Conservation (phyloP, 2,113 vertebrate species). For the Dicaeum eximium region DNA sequence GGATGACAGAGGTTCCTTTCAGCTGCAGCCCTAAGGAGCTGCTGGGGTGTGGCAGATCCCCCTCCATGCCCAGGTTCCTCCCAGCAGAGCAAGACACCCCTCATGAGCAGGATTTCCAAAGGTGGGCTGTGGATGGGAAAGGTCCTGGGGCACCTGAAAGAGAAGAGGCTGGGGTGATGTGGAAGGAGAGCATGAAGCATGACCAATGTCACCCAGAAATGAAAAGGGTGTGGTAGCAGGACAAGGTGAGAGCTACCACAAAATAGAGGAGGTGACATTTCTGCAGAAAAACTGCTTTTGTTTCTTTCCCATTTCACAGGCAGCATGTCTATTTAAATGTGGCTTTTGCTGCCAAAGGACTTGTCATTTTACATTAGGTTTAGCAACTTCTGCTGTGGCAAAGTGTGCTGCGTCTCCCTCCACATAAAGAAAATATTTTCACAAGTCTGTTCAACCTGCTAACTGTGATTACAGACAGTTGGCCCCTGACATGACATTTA, state of each 20-base stretch:
- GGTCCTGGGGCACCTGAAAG: fast-evolving
- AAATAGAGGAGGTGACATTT: not conserved
- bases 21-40: not conserved
- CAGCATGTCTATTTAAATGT: constrained; percentile 64
- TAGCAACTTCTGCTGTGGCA: constrained; percentile 71
- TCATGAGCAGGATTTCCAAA: not conserved
- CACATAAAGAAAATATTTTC: constrained; percentile 76
- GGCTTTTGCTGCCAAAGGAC: constrained; percentile 72
- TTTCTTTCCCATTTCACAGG: constrained; percentile 58
- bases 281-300: constrained; percentile 19
- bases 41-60: not conserved
- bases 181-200: fast-evolving
- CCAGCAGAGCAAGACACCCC: not conserved
- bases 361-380: constrained; percentile 75
- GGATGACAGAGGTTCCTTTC: not conserved
- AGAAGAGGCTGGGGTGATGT: not conserved
- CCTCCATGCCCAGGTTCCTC: not conserved
- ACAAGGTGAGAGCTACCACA: not conserved
- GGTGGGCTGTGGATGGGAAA: not conserved
- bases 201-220: not conserved
- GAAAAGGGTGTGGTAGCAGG: not conserved
- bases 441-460: constrained; percentile 73
- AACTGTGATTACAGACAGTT: constrained; percentile 73
- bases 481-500: constrained; percentile 70
- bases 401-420: constrained; percentile 70